Evolutionary conservation across 2,113 vertebrate genomes (phyloP), one percentile per base, ranked within the genome.

Genomic region (Ctenomys sociabilis): DNA sequence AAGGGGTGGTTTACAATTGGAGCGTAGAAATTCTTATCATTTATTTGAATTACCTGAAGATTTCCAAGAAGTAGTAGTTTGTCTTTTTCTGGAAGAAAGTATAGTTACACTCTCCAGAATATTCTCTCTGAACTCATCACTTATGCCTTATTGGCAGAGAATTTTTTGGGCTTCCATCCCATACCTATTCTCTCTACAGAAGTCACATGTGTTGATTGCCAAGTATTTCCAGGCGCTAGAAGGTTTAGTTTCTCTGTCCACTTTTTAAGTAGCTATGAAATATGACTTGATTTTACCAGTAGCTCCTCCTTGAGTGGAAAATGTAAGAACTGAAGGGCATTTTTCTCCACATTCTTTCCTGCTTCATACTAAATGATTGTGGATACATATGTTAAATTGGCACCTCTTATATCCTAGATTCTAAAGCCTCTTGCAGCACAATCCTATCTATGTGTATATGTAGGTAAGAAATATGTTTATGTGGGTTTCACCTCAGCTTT

Each of bases 71-170:
- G 9, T 92, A n/a, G 59, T 7, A 81, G 4, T 59, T 6, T 54
- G 7, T 77, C n/a, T 78, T 72, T 61, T 85, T 78, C 26, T 26
- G n/a, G 88, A 91, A 66, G 49, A 59, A 96, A 93, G 35, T 35
- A 59, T n/a, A 49, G 24, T 37, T 86, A 24, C 63, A 28, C 0
- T 32, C 49, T 1, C 10, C 0, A 43, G 6, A 66, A 93, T 52
- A 10, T 28, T 64, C 13, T 95, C 11, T 92, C 37, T 66, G 35
- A 80, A n/a, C 19, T 32, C 32, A 84, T 66, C 77, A 93, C 7
- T 8, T n/a, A 35, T 35, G 24, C 13, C 12, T 86, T 30, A 1
- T 35, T 80, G 19, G 2, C 24, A 59, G 17, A 94, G 40, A 64
- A 88, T 92, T 24, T 59, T n/a, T 19, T 21, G 63, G n/a, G 57